Evolutionary conservation across 1,140 invertebrate species (phyloP).

Genomic region (Pogonognathellus flavescens): DNA sequence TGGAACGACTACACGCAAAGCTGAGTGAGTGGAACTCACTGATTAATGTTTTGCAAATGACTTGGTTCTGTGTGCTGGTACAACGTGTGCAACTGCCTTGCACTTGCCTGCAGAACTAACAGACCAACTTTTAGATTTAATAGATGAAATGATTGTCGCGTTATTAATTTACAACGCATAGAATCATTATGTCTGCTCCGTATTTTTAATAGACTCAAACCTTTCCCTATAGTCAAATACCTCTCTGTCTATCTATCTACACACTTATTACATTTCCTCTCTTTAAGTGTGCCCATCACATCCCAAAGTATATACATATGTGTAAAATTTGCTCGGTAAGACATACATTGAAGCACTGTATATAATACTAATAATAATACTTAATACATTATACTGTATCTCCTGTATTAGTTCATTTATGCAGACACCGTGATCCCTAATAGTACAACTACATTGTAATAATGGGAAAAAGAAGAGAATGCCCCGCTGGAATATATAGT

Average conservation of each 20-base stretch:
- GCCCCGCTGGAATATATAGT: background rate
- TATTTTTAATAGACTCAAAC: background rate
- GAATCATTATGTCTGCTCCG: background rate
- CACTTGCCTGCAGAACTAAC: background rate
- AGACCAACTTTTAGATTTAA: slow-evolving; percentile 20
- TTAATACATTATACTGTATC: no score
- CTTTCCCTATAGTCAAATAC: background rate
- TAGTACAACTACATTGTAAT: no score
- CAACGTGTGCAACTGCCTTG: background rate
- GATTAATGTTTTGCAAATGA: slow-evolving; percentile 24
- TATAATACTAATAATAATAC: no score
- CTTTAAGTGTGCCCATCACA: no score
- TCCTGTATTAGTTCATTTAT: background rate
- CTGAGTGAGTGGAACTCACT: slow-evolving; percentile 21
- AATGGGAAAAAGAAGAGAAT: no score
- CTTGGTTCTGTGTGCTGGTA: background rate
- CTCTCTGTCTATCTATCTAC: background rate
- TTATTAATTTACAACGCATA: background rate
- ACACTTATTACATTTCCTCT: no score
- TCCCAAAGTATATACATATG: no score
- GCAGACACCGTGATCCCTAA: background rate
- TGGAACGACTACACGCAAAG: background rate
- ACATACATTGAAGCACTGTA: background rate
- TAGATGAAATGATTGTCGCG: slow-evolving; percentile 44
- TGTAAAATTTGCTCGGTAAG: background rate